phyloP scores from a whole-genome alignment of 2,113 vertebrate genomes.

The Ia io region DNA sequence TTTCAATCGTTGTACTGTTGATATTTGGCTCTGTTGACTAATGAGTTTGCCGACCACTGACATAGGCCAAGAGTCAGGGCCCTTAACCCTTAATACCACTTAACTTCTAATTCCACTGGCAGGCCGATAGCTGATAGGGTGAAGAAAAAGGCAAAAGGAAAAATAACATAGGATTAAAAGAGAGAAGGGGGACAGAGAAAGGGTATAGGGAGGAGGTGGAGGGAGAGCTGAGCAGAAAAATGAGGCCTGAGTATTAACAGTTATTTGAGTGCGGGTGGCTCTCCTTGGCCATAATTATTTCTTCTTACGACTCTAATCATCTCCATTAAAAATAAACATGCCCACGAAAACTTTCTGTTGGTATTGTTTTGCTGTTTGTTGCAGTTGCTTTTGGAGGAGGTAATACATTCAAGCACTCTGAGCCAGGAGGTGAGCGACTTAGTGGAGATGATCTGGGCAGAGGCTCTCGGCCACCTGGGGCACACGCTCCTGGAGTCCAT shows the following conservation, averaged over 20 bases:
- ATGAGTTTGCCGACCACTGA: no score
- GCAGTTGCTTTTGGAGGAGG: slow-evolving; percentile 89
- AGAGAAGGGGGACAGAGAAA: neutral
- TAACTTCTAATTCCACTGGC: neutral
- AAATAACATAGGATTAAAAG: neutral
- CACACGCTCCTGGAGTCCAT: slow-evolving; percentile 79
- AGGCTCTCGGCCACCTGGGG: slow-evolving; percentile 85
- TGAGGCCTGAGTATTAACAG: neutral
- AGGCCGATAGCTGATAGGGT: neutral
- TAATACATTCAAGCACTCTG: slow-evolving; percentile 78
- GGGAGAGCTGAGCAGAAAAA: neutral
- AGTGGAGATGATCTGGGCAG: slow-evolving; percentile 89
- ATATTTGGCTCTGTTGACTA: no score
- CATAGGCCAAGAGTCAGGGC: neutral
- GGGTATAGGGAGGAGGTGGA: no score
- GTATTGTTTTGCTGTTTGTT: neutral
- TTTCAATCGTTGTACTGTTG: no score
- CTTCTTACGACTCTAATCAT: neutral
- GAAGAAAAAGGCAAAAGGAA: neutral
- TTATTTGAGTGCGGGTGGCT: neutral
- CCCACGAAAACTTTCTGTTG: neutral
- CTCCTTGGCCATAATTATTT: neutral
- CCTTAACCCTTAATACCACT: neutral
- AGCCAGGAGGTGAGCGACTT: slow-evolving; percentile 86
- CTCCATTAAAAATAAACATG: neutral